A percentile compares a stretch with the other conserved stretches of the same genome.
These are phyloP conservation scores for Mustelus asterias DNA, from an alignment of 2,113 vertebrate species.

Conservation along the genomic window DNA sequence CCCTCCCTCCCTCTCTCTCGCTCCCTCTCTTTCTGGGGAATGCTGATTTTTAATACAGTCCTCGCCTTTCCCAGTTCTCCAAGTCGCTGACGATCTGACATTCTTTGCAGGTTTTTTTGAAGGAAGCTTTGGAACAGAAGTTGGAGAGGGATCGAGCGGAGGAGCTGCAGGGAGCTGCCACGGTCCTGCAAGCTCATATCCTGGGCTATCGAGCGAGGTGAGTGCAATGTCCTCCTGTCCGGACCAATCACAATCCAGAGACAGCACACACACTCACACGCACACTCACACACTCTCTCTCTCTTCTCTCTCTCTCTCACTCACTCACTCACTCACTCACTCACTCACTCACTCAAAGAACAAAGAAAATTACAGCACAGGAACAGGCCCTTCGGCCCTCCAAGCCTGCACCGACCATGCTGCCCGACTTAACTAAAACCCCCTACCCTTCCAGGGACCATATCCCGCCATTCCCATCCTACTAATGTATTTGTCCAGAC, in stretches of 20 bases:
- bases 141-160: conserved; percentile 83
- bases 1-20: background rate
- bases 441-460: too few relatives aligned
- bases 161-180: conserved; percentile 74
- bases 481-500: too few relatives aligned
- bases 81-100: background rate
- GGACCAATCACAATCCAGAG: background rate
- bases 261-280: background rate
- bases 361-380: too few relatives aligned
- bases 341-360: background rate
- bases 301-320: too few relatives aligned
- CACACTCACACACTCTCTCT: background rate
- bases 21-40: conserved; percentile 32
- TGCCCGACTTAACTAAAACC: too few relatives aligned
- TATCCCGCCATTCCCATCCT: too few relatives aligned
- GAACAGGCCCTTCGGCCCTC: too few relatives aligned
- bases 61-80: conserved; percentile 41
- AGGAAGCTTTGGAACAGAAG: conserved; percentile 86
- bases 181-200: conserved; percentile 83
- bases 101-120: conserved; percentile 78
- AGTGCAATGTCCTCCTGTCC: conserved; percentile 44
- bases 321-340: background rate
- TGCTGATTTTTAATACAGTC: background rate
- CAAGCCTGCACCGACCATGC: too few relatives aligned
- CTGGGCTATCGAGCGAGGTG: conserved; percentile 91